Evolutionary conservation across 2,113 vertebrate species (phyloP).

Genomic region (Ceyx margarethae): DNA sequence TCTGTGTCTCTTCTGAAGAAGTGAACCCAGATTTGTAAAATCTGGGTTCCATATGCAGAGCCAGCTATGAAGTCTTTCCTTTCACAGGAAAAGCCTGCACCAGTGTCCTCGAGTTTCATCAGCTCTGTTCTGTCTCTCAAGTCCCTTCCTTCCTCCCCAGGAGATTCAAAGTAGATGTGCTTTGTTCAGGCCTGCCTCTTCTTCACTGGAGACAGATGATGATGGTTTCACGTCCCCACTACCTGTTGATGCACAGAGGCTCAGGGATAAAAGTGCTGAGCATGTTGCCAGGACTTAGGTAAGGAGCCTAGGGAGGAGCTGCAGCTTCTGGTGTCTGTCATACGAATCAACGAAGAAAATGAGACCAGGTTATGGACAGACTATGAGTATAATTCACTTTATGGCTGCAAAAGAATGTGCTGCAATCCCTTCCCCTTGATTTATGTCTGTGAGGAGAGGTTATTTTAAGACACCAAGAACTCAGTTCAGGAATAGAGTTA

Average conservation of each 20-base stretch:
- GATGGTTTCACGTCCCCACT: neutral
- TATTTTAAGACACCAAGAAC: constrained; percentile 18
- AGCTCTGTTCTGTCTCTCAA: constrained; percentile 17
- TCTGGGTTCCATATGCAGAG: constrained; percentile 69
- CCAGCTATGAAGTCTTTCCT: constrained; percentile 63
- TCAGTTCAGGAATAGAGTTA: neutral
- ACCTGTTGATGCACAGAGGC: neutral
- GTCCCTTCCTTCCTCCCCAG: neutral
- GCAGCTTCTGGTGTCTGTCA: neutral
- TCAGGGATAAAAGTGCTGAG: neutral
- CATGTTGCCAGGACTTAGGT: neutral
- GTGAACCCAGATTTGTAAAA: constrained; percentile 55
- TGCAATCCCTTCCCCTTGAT: neutral
- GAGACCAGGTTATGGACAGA: neutral
- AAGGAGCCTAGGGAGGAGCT: neutral
- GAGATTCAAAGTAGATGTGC: constrained; percentile 3
- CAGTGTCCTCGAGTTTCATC: constrained; percentile 56
- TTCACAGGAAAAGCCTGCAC: constrained; percentile 64
- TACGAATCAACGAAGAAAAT: neutral
- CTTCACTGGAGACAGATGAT: neutral
- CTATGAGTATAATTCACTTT: neutral
- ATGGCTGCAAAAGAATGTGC: neutral
- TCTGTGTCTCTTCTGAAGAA: constrained; percentile 40
- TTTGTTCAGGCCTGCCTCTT: neutral
- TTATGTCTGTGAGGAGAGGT: neutral